phyloP scores from a whole-genome alignment of 2,113 vertebrate genomes.

The Eubucco bourcierii region DNA sequence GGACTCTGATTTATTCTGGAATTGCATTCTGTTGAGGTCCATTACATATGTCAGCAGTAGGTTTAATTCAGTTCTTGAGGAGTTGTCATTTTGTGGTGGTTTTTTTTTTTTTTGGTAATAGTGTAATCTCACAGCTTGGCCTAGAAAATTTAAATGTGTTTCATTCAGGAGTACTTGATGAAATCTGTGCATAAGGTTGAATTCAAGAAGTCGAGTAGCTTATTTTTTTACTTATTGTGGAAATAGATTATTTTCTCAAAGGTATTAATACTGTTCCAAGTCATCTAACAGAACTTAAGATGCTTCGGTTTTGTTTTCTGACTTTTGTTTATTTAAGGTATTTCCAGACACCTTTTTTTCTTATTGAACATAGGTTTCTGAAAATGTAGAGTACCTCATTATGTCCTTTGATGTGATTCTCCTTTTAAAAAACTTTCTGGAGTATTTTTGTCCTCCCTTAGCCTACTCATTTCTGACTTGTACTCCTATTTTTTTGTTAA shows the following conservation, averaged over 20 bases:
- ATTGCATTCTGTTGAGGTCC: not conserved
- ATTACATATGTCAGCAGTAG: not conserved
- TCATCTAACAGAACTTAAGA: not conserved
- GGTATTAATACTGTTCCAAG: not conserved
- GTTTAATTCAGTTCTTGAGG: not conserved
- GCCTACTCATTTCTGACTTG: not conserved
- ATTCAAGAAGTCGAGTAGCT: not conserved
- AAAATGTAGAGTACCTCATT: not conserved
- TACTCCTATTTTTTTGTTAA: not conserved
- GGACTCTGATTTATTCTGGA: not conserved
- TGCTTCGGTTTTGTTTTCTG: not conserved
- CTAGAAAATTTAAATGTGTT: not conserved
- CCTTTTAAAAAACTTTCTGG: not conserved
- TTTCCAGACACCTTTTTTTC: not conserved
- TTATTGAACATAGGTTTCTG: not conserved
- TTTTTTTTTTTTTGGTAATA: not conserved
- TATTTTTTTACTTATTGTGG: not conserved
- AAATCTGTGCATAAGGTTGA: not conserved
- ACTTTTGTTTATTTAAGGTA: not conserved
- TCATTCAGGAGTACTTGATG: not conserved
- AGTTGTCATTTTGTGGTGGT: not conserved
- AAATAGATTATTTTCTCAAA: conserved; percentile 6
- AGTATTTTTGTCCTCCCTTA: not conserved
- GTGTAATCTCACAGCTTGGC: not conserved
- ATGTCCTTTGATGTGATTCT: not conserved